These are phyloP conservation scores for Dasypus novemcinctus DNA, from an alignment of 2,113 vertebrate genomes.

Conservation along the genomic window DNA sequence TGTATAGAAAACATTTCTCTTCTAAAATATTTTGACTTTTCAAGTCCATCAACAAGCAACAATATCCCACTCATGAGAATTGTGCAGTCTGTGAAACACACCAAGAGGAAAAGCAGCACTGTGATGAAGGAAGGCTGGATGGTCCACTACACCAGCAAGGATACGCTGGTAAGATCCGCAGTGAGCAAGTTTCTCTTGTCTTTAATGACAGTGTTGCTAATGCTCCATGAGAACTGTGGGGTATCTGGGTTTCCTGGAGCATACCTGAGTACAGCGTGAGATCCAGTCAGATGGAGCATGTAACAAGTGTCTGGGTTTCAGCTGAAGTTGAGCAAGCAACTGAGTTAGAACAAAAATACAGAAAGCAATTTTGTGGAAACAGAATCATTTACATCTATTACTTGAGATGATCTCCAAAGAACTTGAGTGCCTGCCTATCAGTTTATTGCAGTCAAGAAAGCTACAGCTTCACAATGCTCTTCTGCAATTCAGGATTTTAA, in stretches of 20 bases:
- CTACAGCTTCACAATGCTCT: background rate
- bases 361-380: background rate
- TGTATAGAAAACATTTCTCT: constrained; percentile 40
- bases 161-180: constrained; percentile 88
- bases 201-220: background rate
- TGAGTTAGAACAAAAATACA: background rate
- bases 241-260: background rate
- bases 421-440: background rate
- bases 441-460: background rate
- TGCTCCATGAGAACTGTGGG: background rate
- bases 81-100: constrained; percentile 96
- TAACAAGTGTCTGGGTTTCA: background rate
- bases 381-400: background rate
- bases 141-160: constrained; percentile 98
- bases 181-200: background rate
- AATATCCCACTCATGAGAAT: constrained; percentile 98
- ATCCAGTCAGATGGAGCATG: background rate
- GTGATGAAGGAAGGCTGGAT: constrained; percentile 98
- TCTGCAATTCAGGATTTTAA: background rate
- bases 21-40: constrained; percentile 77
- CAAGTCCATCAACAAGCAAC: constrained; percentile 94
- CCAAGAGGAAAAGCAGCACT: constrained; percentile 95
- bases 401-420: background rate
- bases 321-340: background rate
- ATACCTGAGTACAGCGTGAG: background rate